A percentile compares a stretch with the other conserved stretches of the same genome.
Evolutionary conservation across 2,113 vertebrate genomes (phyloP).

Genomic region (Apodemus speciosus): DNA sequence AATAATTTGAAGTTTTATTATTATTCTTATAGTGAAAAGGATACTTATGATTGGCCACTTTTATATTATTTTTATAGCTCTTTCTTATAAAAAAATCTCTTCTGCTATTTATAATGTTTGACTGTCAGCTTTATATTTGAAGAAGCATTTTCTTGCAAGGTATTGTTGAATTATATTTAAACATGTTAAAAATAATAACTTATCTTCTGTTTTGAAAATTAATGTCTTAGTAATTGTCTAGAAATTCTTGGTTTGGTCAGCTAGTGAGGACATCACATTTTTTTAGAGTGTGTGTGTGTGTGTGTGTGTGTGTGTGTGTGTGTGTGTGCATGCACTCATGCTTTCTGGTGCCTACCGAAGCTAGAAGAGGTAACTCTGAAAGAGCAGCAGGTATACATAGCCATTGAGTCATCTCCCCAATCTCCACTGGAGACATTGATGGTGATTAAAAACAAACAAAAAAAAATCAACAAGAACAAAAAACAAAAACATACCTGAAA

Average conservation of each 20-base stretch:
- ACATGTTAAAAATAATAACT: slow-evolving; percentile 23
- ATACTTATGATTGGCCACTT: not conserved
- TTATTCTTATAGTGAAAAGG: slow-evolving; percentile 18
- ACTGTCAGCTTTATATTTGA: slow-evolving; percentile 29
- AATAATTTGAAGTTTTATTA: not conserved
- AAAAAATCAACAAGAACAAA: too few species aligned
- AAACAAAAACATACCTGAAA: not conserved
- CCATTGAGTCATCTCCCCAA: not conserved
- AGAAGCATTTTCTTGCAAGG: slow-evolving; percentile 9
- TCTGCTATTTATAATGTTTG: slow-evolving; percentile 42
- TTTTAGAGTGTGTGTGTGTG: not conserved
- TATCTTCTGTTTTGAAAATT: slow-evolving; percentile 46
- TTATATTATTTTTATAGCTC: not conserved
- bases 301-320: not conserved
- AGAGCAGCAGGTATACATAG: not conserved
- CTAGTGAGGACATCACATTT: not conserved
- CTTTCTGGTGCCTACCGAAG: not conserved
- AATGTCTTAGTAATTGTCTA: not conserved
- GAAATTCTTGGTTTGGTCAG: not conserved
- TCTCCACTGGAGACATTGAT: not conserved
- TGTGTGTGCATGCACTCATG: not conserved
- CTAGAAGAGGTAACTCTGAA: not conserved
- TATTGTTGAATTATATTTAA: not conserved
- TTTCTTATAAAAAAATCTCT: not conserved
- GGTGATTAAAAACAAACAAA: not conserved